Evolutionary conservation across 1,140 invertebrate genomes (phyloP), one percentile per base, ranked within the genome.

Genomic region (Tetramorium alpestre): DNA sequence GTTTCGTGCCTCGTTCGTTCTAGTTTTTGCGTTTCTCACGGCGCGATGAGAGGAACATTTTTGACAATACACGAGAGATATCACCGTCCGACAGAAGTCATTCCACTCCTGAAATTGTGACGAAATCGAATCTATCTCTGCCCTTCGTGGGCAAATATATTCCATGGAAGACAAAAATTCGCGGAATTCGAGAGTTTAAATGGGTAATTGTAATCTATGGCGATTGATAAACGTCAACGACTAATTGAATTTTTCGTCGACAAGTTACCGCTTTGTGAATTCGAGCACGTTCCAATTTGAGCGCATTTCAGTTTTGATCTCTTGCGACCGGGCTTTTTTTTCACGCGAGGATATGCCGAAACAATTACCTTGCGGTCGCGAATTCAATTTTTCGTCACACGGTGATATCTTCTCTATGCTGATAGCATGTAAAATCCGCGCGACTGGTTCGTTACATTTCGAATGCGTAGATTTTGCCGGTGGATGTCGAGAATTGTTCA

Each of bases 231-330:
- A 84, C 80, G 80, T 73, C 69, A 41, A 44, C 41, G 80, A 22
- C 38, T 75, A 73, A 84, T 84, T 60, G 80, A 60, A 75, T 62
- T 84, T 84, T 60, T 73, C 69, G 51, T 60, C 69, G 80, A 75
- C 80, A 84, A 84, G 80, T 56, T 47, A 60, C 28, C 54, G 80
- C 69, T 84, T 84, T 84, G 69, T 75, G 54, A 84, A 60, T 73
- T 60, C 41, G 56, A 62, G 56, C 80, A 75, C 69, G 54, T 60
- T 75, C 6, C 80, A 84, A 84, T 84, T 75, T 60, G 51, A 58
- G 25, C 69, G 56, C n/a, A 49, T 75, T 84, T 18, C 80, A 73
- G 73, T 84, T 84, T 84, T 60, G 41, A 75, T 62, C 54, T 49
- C 54, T 60, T 56, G 56, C 56, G 13, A 18, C 47, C 56, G 18